These are phyloP conservation scores for Cerastis leucographa DNA, from an alignment of 2,888 invertebrate genomes.

Conservation along the genomic window DNA sequence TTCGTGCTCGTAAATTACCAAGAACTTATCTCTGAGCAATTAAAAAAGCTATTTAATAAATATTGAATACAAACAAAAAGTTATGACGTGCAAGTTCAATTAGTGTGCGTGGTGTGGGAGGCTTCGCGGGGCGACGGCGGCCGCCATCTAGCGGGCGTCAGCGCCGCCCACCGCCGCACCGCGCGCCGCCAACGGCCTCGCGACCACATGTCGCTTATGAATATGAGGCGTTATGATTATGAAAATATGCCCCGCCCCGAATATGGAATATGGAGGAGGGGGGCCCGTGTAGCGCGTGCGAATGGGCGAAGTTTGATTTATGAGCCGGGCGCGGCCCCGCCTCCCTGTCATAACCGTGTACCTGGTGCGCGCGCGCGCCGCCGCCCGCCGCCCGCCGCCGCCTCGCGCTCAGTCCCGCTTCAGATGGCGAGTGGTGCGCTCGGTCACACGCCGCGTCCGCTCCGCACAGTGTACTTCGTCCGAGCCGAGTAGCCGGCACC, in stretches of 20 bases:
- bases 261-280: slow-evolving; percentile 92
- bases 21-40: slow-evolving; percentile 69
- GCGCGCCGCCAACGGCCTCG: slow-evolving; percentile 71
- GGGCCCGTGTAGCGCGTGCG: slow-evolving; percentile 91
- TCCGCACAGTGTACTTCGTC: slow-evolving; percentile 78
- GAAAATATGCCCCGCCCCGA: slow-evolving; percentile 91
- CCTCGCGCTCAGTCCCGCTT: slow-evolving; percentile 89
- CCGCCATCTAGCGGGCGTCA: slow-evolving; percentile 89
- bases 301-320: slow-evolving; percentile 93
- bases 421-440: slow-evolving; percentile 90
- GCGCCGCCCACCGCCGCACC: slow-evolving; percentile 84
- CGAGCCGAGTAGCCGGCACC: slow-evolving; percentile 79
- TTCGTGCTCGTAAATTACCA: slow-evolving; percentile 60
- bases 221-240: slow-evolving; percentile 91
- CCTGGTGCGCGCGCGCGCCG: slow-evolving; percentile 91
- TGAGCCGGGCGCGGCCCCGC: slow-evolving; percentile 92
- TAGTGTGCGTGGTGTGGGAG: slow-evolving; percentile 88
- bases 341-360: slow-evolving; percentile 93
- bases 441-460: slow-evolving; percentile 81
- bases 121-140: slow-evolving; percentile 85
- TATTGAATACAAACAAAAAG: slow-evolving; percentile 83
- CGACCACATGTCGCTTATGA: slow-evolving; percentile 89
- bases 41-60: slow-evolving; percentile 71
- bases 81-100: slow-evolving; percentile 88
- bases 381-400: slow-evolving; percentile 85